phyloP scores from a whole-genome alignment of 2,113 vertebrate genomes.

The Romanogobio albipinnatus region DNA sequence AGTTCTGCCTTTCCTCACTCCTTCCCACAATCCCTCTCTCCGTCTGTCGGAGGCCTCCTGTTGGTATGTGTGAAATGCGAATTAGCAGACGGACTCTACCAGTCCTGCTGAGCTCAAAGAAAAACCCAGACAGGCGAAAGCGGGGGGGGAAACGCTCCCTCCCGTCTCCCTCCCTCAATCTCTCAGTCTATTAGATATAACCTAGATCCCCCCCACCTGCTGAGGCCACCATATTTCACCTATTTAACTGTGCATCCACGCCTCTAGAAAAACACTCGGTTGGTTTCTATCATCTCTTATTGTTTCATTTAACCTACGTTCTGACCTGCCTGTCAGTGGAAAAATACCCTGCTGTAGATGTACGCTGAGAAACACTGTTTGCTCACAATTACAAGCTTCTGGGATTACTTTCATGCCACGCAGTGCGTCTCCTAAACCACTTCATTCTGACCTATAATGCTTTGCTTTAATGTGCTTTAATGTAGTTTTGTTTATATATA shows the following conservation, averaged over 20 bases:
- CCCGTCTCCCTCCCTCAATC: constrained; percentile 34
- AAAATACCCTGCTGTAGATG: not conserved
- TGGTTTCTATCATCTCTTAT: constrained; percentile 22
- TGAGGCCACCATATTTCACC: constrained; percentile 29
- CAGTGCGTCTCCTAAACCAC: not conserved
- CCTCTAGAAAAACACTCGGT: constrained; percentile 23
- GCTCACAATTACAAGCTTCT: not conserved
- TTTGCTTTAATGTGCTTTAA: not conserved
- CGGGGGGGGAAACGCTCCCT: constrained; percentile 64
- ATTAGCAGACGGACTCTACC: constrained; percentile 65
- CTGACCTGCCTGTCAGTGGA: constrained; percentile 5
- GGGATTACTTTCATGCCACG: not conserved
- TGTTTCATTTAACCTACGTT: constrained; percentile 33
- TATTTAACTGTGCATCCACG: constrained; percentile 7
- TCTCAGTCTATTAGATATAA: constrained; percentile 40
- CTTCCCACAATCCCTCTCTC: constrained; percentile 29
- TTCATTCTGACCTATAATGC: not conserved
- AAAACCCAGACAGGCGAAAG: constrained; percentile 60
- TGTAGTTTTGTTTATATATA: not conserved
- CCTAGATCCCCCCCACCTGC: constrained; percentile 55
- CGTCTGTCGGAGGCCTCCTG: constrained; percentile 56
- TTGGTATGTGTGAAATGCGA: constrained; percentile 75
- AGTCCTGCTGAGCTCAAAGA: constrained; percentile 66
- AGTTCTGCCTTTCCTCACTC: constrained; percentile 10
- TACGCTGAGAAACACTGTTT: constrained; percentile 8